Percentiles rank a stretch among this genome's conserved stretches.
Conservation (phyloP, 2,797 vertebrate genomes). For the Lycodopsis pacificus region DNA sequence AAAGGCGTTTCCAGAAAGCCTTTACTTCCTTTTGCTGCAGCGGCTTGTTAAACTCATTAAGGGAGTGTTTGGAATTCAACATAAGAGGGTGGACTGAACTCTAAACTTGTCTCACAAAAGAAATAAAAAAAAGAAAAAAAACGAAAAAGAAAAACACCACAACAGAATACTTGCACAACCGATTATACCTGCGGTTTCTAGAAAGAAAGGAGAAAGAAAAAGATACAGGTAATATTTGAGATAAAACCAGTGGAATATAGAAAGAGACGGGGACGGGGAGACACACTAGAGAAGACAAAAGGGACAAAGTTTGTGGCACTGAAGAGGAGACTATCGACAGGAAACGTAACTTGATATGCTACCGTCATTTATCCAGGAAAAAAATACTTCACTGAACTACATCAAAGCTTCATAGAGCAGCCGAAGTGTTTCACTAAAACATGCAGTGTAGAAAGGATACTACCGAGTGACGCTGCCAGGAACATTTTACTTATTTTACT, state of each 20-base stretch:
- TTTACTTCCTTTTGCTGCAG: constrained; percentile 45
- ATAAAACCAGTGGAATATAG: constrained; percentile 77
- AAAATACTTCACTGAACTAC: neutral
- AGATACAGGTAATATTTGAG: constrained; percentile 85
- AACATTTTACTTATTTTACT: constrained; percentile 28
- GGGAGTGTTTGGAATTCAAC: constrained; percentile 76
- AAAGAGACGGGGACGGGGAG: constrained; percentile 65
- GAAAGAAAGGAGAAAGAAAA: constrained; percentile 86
- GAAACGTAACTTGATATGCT: constrained; percentile 17
- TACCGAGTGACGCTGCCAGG: constrained; percentile 24
- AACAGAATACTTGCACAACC: constrained; percentile 85
- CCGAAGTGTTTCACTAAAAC: constrained; percentile 18
- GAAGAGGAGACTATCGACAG: neutral
- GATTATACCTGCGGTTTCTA: constrained; percentile 88
- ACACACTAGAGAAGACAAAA: constrained; percentile 56
- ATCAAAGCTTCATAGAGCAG: constrained; percentile 14
- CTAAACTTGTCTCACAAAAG: constrained; percentile 78
- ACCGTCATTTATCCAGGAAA: constrained; percentile 1
- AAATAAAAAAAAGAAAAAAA: constrained; percentile 30
- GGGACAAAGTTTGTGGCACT: constrained; percentile 24
- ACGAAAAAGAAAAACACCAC: constrained; percentile 34
- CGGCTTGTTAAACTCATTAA: constrained; percentile 56
- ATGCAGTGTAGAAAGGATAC: constrained; percentile 8
- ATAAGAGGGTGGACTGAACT: constrained; percentile 76
- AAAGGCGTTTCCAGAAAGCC: constrained; percentile 50